Base-by-base conservation (phyloP, 2,888 invertebrate genomes). In the Theretra japonica region DNA sequence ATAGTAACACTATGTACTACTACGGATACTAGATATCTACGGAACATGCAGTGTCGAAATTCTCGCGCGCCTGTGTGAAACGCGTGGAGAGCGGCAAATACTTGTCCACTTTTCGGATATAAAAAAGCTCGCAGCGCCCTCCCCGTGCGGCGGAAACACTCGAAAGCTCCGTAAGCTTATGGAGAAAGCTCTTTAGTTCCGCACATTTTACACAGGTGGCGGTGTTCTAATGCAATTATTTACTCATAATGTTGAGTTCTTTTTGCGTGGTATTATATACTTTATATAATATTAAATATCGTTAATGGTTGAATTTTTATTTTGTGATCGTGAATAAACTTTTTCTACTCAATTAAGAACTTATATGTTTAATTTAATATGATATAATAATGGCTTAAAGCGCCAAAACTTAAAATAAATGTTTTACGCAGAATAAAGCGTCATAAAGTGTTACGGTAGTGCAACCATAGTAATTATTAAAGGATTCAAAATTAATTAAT, bases 131-230 rank as follows among this genome's bases (percentile, higher is more conserved):
- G 77, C 77, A 84, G 83, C 90, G 92, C 90, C 88, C 86, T 89
- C 90, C 81, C 19, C 75, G 68, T 48, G n/a, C 68, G 70, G 65
- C 78, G 84, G 80, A 73, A 82, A 82, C 77, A 79, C 79, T 80
- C 75, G 74, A 82, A 88, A 88, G 82, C 83, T 85, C 75, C 72
- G 74, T 65, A 74, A 86, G 82, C 83, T 86, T 83, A 75, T 74
- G 75, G 75, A 79, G 76, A 82, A 85, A 86, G 83, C 82, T 84
- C 75, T 70, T 75, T 80, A 85, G 90, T 92, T 88, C 83, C 30
- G 19, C 15, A 56, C 19, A 60, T 73, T 78, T 78, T 28, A 11
- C 75, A 72, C 76, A 93, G 93, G 88, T 89, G 93, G 90, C 93
- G 78, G 72, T 86, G 73, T 82, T 76, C 25, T 58, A 73, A 73